Evolutionary conservation across 2,888 invertebrate genomes (phyloP).

Genomic region (Nomada goodeniana): DNA sequence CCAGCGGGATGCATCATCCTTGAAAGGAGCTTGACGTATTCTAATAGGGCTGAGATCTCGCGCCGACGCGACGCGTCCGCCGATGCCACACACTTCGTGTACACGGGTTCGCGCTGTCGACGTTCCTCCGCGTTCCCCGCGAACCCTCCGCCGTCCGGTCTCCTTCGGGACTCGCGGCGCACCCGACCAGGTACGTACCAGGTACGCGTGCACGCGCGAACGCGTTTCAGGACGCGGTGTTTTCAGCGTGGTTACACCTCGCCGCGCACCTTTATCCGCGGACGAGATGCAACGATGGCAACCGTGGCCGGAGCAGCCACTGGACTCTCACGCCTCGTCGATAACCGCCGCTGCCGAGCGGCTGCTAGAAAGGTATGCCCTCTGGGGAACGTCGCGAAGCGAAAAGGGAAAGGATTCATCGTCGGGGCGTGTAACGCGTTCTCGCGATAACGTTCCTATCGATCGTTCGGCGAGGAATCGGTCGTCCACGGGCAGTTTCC

Average conservation of each 20-base stretch:
- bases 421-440: background rate
- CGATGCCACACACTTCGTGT: conserved; percentile 31
- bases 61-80: conserved; percentile 53
- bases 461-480: too few relatives aligned
- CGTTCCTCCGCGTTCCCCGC: background rate
- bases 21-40: conserved; percentile 75
- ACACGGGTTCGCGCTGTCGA: conserved; percentile 1
- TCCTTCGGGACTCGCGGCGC: background rate
- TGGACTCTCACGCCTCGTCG: conserved; percentile 18
- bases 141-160: background rate
- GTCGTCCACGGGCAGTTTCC: too few relatives aligned
- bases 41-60: conserved; percentile 75
- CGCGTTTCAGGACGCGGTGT: too few relatives aligned
- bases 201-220: too few relatives aligned
- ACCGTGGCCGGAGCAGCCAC: conserved; percentile 22
- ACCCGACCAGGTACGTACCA: background rate
- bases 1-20: conserved; percentile 57
- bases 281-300: too few relatives aligned
- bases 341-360: conserved; percentile 42
- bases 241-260: too few relatives aligned
- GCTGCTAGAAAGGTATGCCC: background rate
- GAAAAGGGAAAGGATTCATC: background rate
- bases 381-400: background rate
- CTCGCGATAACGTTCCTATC: background rate
- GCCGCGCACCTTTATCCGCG: too few relatives aligned